Percentiles rank a stretch among this genome's conserved stretches.
Evolutionary conservation across 37 sponge, comb jelly and placozoan species (phyloP).

Genomic region (Oopsacas minuta): DNA sequence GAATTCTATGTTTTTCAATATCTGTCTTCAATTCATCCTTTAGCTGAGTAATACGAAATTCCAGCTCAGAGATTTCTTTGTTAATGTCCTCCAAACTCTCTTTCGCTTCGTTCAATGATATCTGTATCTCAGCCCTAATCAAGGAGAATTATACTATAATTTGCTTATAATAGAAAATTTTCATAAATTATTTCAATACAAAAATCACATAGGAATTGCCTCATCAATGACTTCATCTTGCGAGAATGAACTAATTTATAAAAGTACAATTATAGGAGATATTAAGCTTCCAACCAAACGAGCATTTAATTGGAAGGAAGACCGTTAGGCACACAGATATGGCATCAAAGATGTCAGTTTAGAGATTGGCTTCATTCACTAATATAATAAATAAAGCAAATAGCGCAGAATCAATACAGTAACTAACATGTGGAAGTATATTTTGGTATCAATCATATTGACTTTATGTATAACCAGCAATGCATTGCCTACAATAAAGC

Average conservation of each 20-base stretch:
- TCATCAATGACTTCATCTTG: neutral
- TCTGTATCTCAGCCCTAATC: neutral
- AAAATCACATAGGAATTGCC: neutral
- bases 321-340: neutral
- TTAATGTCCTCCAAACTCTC: neutral
- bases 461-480: neutral
- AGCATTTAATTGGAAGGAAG: neutral
- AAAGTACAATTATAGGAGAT: neutral
- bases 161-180: too few species aligned
- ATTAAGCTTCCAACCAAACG: neutral
- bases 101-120: neutral
- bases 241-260: neutral
- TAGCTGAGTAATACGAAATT: neutral
- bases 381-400: neutral
- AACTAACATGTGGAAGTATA: neutral
- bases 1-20: neutral
- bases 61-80: neutral
- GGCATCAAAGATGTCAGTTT: neutral
- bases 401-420: neutral
- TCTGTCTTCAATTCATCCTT: neutral
- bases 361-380: neutral
- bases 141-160: neutral
- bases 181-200: too few species aligned
- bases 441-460: neutral
- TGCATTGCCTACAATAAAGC: neutral